phyloP scores from a whole-genome alignment of 2,888 invertebrate species.

The Amphimallon solstitiale region DNA sequence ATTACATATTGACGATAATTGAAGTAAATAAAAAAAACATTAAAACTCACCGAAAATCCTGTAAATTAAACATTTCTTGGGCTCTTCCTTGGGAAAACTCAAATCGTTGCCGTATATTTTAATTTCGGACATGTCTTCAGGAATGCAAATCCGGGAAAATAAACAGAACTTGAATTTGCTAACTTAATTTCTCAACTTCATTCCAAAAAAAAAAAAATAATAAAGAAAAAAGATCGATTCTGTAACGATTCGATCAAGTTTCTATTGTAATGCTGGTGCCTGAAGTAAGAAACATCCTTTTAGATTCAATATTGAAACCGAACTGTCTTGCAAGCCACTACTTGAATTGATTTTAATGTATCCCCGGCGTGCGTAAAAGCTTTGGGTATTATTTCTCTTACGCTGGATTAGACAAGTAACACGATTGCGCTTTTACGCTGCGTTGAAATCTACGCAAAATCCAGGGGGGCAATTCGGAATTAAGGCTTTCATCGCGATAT shows the following conservation, averaged over 20 bases:
- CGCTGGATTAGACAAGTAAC: neutral
- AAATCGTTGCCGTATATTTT: constrained; percentile 57
- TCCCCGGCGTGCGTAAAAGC: constrained; percentile 1
- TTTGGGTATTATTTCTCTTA: neutral
- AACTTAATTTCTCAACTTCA: neutral
- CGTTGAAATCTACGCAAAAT: neutral
- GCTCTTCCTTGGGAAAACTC: constrained; percentile 59
- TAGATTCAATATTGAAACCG: constrained; percentile 5
- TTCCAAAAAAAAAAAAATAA: neutral
- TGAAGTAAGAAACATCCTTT: neutral
- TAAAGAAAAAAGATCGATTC: too few relatives aligned
- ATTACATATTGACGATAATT: too few relatives aligned
- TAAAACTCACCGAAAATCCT: constrained; percentile 55
- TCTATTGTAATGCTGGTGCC: neutral
- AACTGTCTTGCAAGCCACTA: constrained; percentile 3
- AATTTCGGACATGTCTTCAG: constrained; percentile 36
- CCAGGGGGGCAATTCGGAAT: neutral
- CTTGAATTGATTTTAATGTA: constrained; percentile 31
- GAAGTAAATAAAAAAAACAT: neutral
- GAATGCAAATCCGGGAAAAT: neutral
- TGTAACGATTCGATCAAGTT: neutral
- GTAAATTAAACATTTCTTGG: constrained; percentile 59
- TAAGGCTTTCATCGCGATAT: neutral
- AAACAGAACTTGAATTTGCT: neutral
- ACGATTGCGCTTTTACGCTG: neutral